Evolutionary conservation across 2,113 vertebrate species (phyloP).

Genomic region (Ctenomys sociabilis): DNA sequence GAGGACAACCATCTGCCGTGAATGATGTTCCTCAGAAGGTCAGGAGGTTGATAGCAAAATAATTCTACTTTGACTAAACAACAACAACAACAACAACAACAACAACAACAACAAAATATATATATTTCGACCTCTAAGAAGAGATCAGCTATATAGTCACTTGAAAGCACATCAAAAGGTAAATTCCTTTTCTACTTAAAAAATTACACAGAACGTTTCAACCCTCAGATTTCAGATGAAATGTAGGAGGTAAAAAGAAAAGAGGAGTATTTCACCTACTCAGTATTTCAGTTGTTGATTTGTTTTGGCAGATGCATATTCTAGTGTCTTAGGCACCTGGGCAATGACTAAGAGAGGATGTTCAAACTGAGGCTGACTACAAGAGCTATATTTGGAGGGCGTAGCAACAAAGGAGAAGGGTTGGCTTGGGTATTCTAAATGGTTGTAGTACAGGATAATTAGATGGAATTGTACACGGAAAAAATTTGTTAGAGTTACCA

Average conservation of each 20-base stretch:
- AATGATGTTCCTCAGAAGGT: neutral
- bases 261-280: slow-evolving; percentile 71
- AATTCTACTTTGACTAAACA: slow-evolving; percentile 17
- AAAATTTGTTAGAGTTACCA: slow-evolving; percentile 80
- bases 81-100: no score
- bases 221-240: slow-evolving; percentile 71
- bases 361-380: slow-evolving; percentile 56
- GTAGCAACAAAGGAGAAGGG: slow-evolving; percentile 64
- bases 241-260: slow-evolving; percentile 65
- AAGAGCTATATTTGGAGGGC: slow-evolving; percentile 69
- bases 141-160: slow-evolving; percentile 40
- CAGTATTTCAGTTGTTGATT: slow-evolving; percentile 73
- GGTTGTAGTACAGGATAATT: slow-evolving; percentile 80
- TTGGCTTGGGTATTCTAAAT: slow-evolving; percentile 76
- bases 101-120: no score
- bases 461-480: slow-evolving; percentile 77
- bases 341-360: slow-evolving; percentile 72
- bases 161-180: slow-evolving; percentile 61
- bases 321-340: slow-evolving; percentile 66
- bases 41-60: neutral
- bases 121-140: slow-evolving; percentile 30
- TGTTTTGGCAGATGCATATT: slow-evolving; percentile 64
- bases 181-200: slow-evolving; percentile 63
- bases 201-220: slow-evolving; percentile 62
- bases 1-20: neutral